phyloP scores from a whole-genome alignment of 2,797 vertebrate genomes.

The Hylomyscus alleni region DNA sequence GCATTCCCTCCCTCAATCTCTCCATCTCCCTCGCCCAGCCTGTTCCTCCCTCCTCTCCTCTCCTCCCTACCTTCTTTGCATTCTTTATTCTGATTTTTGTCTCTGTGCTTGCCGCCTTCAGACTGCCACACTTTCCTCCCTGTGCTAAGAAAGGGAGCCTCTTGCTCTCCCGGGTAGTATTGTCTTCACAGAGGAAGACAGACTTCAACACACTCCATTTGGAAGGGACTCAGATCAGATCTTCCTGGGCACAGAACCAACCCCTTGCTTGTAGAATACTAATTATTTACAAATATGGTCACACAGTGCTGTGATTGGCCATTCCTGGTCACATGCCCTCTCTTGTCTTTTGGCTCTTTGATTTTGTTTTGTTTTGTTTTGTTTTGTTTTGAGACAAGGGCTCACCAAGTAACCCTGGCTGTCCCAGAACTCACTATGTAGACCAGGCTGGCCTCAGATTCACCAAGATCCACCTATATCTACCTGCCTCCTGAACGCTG shows the following conservation, averaged over 20 bases:
- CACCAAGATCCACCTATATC: background rate
- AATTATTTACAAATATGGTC: background rate
- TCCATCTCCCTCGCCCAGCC: constrained; percentile 1
- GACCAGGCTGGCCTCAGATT: background rate
- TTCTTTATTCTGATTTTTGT: background rate
- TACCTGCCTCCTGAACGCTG: background rate
- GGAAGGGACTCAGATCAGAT: background rate
- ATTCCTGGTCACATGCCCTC: background rate
- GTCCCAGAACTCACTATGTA: background rate
- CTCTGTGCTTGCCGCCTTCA: background rate
- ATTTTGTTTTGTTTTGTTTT: background rate
- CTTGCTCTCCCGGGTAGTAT: background rate
- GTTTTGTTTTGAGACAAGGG: background rate
- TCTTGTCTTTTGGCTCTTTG: background rate
- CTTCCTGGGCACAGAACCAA: background rate
- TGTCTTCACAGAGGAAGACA: constrained; percentile 15
- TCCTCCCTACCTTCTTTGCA: background rate
- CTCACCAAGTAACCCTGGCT: background rate
- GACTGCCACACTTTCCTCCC: background rate
- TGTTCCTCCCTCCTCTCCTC: constrained; percentile 20
- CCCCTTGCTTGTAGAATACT: background rate
- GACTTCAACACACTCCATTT: background rate
- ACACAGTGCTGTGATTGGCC: background rate
- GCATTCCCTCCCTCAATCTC: constrained; percentile 19
- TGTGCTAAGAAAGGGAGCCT: background rate